phyloP scores from a whole-genome alignment of 2,113 vertebrate genomes.

The Pelusios castaneus region DNA sequence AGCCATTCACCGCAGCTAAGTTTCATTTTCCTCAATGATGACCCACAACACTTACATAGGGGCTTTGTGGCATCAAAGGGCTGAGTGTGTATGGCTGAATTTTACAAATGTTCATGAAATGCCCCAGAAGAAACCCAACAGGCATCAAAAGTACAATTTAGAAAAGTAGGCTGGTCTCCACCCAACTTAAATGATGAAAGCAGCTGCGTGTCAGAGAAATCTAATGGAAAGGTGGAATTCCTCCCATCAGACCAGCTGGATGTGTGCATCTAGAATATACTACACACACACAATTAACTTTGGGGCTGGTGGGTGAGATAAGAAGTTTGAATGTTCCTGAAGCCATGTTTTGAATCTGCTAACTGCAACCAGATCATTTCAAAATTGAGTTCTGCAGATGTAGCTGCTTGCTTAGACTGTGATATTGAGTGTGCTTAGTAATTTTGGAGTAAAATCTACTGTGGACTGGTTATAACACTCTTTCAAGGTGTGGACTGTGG shows the following conservation, averaged over 20 bases:
- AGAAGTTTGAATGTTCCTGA: neutral
- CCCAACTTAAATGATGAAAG: rapidly evolving
- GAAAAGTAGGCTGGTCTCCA: rapidly evolving
- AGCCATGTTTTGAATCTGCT: neutral
- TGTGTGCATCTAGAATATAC: rapidly evolving
- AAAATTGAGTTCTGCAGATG: neutral
- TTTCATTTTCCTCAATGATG: rapidly evolving
- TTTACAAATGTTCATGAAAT: rapidly evolving
- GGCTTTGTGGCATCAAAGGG: neutral
- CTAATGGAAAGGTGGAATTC: neutral
- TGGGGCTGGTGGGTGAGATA: neutral
- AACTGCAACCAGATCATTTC: neutral
- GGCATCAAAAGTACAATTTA: neutral
- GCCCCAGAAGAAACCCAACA: rapidly evolving
- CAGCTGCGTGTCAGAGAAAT: neutral
- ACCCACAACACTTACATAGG: rapidly evolving
- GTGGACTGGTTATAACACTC: neutral
- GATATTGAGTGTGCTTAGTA: no score
- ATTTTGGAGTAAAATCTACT: neutral
- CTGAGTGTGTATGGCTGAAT: neutral
- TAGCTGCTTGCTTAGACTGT: neutral
- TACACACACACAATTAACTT: neutral
- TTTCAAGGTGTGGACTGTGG: neutral
- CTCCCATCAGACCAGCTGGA: neutral
- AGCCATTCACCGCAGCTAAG: neutral